Evolutionary conservation across 2,888 invertebrate species (phyloP), one percentile per base, ranked within the genome.

Genomic region (Sarcophaga caerulescens): DNA sequence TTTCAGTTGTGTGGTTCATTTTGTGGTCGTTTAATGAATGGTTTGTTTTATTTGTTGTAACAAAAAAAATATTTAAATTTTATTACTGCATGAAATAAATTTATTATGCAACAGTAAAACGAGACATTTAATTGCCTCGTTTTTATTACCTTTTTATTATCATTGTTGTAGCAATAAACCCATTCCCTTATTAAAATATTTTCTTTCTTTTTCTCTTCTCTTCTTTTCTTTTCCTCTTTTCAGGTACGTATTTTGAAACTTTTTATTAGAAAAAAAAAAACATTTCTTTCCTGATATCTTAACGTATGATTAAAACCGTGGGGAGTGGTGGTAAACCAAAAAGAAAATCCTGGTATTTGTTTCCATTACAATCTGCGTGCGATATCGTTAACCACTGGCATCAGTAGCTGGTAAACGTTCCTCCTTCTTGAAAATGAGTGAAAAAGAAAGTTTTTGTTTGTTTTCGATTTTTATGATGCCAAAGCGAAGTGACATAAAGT

Each of bases 1-100:
- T 60, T 60, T 19, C 73, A n/a, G 47, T 45, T 82, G 84, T 82
- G 84, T 79, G 78, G 81, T 82, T 79, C 77, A 69, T 87, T 84
- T 84, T 87, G 84, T 87, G 84, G 70, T 81, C 81, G 25, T 21
- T 14, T 35, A 2, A 35, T 52, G 17, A 63, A 57, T 77, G 80
- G 85, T 85, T 81, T 81, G 85, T 75, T 78, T 23, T 69, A 10
- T 69, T 70, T 76, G 19, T 60, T 66, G 35, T 17, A 21, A 17
- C 59, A 62, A 21, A 47, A 14, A 17, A 52, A 17, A n/a, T 21
- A 12, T 60, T 71, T 68, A 60, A 57, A 47, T 81, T 74, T 73
- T 68, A 60, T 74, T 52, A 76, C 0, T 8, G 35, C 35, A 35
- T 35, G 35, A 35, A 35, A 57, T 65, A 25, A 52, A 77, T 74